Percentiles rank a stretch among this genome's conserved stretches.
phyloP scores from a whole-genome alignment of 2,797 vertebrate genomes.

The Enteromius fasciolatus region DNA sequence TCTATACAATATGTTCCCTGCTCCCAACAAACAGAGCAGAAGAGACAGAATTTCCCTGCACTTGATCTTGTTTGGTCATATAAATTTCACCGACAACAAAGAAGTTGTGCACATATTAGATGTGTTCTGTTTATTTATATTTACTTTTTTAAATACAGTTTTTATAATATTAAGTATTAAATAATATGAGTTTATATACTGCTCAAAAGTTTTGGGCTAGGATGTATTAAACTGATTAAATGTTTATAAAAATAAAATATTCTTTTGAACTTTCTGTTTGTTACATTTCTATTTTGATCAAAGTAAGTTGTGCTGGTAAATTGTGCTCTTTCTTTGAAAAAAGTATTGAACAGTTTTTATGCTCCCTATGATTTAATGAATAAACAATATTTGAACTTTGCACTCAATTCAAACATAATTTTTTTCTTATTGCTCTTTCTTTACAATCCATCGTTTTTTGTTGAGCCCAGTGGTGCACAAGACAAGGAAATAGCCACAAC shows the following conservation, averaged over 20 bases:
- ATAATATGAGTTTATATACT: background rate
- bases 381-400: background rate
- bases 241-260: background rate
- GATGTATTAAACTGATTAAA: background rate
- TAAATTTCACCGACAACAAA: background rate
- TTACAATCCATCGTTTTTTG: background rate
- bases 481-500: no score
- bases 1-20: background rate
- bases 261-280: background rate
- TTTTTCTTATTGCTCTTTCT: background rate
- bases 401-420: background rate
- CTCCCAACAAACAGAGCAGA: background rate
- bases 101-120: background rate
- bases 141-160: no score
- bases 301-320: background rate
- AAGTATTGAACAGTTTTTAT: background rate
- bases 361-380: background rate
- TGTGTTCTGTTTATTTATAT: background rate
- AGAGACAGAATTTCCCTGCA: background rate
- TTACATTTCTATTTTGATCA: background rate
- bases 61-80: background rate
- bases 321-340: background rate
- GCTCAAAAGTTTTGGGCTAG: background rate
- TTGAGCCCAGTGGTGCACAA: background rate
- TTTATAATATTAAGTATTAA: no score